A percentile compares a stretch with the other conserved stretches of the same genome.
These are phyloP conservation scores for Pachycephala philippinensis DNA, from an alignment of 2,113 vertebrate species.

Conservation along the genomic window DNA sequence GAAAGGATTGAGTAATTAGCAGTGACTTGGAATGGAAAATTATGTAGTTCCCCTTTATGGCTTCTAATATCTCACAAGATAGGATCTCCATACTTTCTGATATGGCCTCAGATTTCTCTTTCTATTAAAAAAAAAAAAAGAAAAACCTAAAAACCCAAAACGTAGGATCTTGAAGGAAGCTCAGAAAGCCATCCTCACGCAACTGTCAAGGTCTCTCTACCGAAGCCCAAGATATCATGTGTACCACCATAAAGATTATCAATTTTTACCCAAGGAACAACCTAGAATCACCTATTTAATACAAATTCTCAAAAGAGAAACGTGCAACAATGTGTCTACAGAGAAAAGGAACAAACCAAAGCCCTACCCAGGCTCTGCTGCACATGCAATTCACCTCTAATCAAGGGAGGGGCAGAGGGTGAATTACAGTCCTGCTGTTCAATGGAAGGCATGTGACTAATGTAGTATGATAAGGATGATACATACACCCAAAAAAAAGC, in stretches of 20 bases:
- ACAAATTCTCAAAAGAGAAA: neutral
- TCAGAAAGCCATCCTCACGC: neutral
- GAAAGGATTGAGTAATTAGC: neutral
- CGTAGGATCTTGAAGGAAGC: neutral
- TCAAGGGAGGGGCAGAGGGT: neutral
- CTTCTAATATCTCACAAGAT: neutral
- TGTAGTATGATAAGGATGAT: neutral
- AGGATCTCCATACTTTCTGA: neutral
- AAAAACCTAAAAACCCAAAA: neutral
- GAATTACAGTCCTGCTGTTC: neutral
- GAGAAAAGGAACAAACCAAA: neutral
- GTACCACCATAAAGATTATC: neutral
- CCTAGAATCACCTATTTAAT: neutral
- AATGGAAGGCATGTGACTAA: neutral
- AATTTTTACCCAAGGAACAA: neutral
- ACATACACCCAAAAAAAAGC: neutral
- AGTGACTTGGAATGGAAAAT: neutral
- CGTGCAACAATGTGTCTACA: rapidly evolving
- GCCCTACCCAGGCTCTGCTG: neutral
- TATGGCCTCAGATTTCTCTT: no score
- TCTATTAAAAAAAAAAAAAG: neutral
- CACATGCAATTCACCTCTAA: neutral
- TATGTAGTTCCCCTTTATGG: neutral
- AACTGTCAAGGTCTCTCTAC: neutral
- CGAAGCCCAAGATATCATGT: neutral